Percentiles rank a stretch among this genome's conserved stretches.
These are phyloP conservation scores for Drosophila pruinosa DNA, from an alignment of 1,140 invertebrate species.

Conservation along the genomic window DNA sequence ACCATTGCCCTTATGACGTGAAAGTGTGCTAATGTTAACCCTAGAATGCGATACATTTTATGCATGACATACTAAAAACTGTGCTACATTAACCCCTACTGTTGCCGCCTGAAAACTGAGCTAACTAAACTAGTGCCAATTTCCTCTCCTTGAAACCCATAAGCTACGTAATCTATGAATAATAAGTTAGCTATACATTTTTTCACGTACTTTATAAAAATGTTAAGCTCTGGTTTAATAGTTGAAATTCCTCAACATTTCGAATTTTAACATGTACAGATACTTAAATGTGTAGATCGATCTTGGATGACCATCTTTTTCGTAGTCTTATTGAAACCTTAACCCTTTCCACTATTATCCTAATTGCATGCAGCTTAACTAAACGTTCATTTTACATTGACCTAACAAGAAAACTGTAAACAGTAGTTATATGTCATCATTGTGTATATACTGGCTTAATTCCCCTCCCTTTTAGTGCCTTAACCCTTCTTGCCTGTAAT, in stretches of 20 bases:
- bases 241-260: not conserved
- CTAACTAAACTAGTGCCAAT: not conserved
- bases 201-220: not conserved
- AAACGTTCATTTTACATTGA: slow-evolving; percentile 52
- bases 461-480: not conserved
- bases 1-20: slow-evolving; percentile 27
- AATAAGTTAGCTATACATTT: not conserved
- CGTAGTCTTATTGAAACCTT: not conserved
- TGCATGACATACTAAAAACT: not conserved
- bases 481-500: slow-evolving; percentile 31
- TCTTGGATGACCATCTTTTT: not conserved
- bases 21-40: slow-evolving; percentile 24
- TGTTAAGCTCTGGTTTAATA: not conserved
- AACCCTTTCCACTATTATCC: not conserved
- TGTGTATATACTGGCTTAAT: slow-evolving; percentile 7
- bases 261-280: not conserved
- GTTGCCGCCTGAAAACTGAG: not conserved
- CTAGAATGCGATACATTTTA: slow-evolving; percentile 18
- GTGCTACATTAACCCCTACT: slow-evolving; percentile 10
- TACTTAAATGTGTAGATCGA: too few species aligned
- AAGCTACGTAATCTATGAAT: not conserved
- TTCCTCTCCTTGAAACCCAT: not conserved
- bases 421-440: slow-evolving; percentile 68
- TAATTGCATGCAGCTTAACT: slow-evolving; percentile 54
- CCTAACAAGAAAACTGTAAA: slow-evolving; percentile 24